phyloP scores from a whole-genome alignment of 2,797 vertebrate genomes.

The Chaunax sp. region DNA sequence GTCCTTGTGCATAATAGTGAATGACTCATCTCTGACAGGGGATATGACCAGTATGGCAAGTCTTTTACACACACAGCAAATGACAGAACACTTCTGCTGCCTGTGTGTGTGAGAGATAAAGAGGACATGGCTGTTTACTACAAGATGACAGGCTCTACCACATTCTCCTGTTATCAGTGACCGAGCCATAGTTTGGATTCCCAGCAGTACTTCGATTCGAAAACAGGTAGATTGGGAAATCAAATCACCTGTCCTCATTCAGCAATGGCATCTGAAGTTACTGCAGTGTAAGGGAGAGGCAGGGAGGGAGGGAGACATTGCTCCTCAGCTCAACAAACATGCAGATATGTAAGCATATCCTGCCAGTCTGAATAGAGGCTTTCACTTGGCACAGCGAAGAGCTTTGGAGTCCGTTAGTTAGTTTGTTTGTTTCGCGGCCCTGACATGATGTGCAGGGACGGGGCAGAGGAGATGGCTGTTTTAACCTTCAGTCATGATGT shows the following conservation, averaged over 20 bases:
- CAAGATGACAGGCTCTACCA: constrained; percentile 52
- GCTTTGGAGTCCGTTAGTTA: constrained; percentile 32
- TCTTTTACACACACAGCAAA: constrained; percentile 35
- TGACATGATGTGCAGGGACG: constrained; percentile 7
- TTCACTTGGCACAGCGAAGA: background rate
- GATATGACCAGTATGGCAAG: constrained; percentile 16
- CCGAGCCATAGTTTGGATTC: constrained; percentile 52
- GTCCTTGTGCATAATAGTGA: constrained; percentile 9
- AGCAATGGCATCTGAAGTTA: constrained; percentile 12
- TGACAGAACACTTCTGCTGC: constrained; percentile 7
- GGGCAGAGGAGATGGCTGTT: constrained; percentile 22
- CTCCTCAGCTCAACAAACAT: constrained; percentile 32
- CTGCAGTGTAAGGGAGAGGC: background rate
- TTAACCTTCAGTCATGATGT: constrained; percentile 58
- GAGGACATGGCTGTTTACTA: constrained; percentile 50
- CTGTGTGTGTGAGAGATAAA: background rate
- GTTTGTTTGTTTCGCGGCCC: constrained; percentile 51
- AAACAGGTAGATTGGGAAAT: constrained; percentile 43
- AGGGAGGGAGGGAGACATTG: constrained; percentile 8
- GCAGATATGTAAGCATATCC: constrained; percentile 22
- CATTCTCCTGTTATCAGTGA: constrained; percentile 56
- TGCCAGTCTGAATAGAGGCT: constrained; percentile 9
- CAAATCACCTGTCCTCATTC: constrained; percentile 43
- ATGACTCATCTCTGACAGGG: constrained; percentile 32
- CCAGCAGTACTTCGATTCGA: constrained; percentile 21